Percentiles rank a stretch among this genome's conserved stretches.
Evolutionary conservation across 1,140 invertebrate species (phyloP).

Genomic region (Laodelphax striatellus): DNA sequence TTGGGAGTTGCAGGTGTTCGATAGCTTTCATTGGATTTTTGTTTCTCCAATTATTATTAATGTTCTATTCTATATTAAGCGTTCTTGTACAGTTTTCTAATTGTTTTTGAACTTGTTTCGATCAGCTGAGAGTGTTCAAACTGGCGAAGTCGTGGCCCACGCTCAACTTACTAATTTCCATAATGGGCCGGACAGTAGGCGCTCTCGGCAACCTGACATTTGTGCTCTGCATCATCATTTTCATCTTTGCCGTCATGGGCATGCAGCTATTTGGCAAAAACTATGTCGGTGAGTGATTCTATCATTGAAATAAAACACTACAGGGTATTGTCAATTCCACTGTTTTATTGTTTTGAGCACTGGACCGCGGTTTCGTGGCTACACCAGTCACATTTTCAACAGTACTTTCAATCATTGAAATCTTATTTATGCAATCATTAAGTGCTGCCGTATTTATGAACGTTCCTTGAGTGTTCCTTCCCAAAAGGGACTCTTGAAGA

Average conservation of each 20-base stretch:
- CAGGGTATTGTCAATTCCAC: background rate
- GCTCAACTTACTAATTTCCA: conserved; percentile 94
- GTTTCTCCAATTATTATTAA: no score
- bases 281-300: conserved; percentile 58
- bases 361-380: no score
- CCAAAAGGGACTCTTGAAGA: no score
- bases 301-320: background rate
- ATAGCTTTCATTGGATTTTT: no score
- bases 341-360: background rate
- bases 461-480: no score
- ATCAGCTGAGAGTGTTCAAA: conserved; percentile 95
- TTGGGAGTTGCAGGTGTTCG: no score
- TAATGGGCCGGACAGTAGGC: conserved; percentile 95
- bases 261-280: conserved; percentile 95
- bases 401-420: no score
- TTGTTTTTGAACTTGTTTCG: background rate
- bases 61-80: no score
- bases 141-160: conserved; percentile 98
- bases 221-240: conserved; percentile 95
- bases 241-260: conserved; percentile 97
- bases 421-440: no score
- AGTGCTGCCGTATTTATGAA: no score
- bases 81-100: background rate
- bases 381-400: no score
- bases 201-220: conserved; percentile 96